Evolutionary conservation across 2,797 vertebrate species (phyloP), one percentile per base, ranked within the genome.

Genomic region (Gymnopithys bicolor): DNA sequence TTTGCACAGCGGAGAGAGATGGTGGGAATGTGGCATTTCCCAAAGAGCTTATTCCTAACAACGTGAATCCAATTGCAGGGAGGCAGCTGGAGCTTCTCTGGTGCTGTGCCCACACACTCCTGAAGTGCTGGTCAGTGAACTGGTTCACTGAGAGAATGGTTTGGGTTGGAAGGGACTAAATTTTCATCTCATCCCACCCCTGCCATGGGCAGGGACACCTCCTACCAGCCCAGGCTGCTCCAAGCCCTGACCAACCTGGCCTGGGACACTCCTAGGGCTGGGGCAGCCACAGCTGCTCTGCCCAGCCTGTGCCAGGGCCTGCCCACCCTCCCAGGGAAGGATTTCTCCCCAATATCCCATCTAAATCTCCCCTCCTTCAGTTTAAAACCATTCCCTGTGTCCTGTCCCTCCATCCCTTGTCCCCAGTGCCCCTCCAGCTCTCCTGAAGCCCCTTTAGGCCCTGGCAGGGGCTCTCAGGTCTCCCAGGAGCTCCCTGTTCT

Each of bases 351-450:
- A 30, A 0, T 1, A 22, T 52, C 46, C 46, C 28, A 25, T 10
- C 12, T 5, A 37, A 5, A 13, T 10, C 19, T 19, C 5, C 19
- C 45, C 19, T 63, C 15, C 27, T 37, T 5, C 32, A 28, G 0
- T 63, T 16, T 30, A 48, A 4, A 69, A 3, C 35, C 39, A 35
- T 49, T 63, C 66, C 58, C 58, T 15, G 8, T 12, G 30, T 49
- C 43, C 74, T 55, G 64, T 62, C 48, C 41, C 55, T 67, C 62
- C 37, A 4, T 6, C 2, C 41, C 41, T 41, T 17, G 24, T 62
- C 24, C 71, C 48, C 3, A 41, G 17, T 2, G 33, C 33, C 49
- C 41, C 48, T 24, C 10, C 64, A 62, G 33, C 64, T 69, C 33
- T 69, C 49, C 21, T 63, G 74, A 33, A 48, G 41, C 41, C 25